Evolutionary conservation across 2,113 vertebrate genomes (phyloP).

Genomic region (Austrofundulus limnaeus): DNA sequence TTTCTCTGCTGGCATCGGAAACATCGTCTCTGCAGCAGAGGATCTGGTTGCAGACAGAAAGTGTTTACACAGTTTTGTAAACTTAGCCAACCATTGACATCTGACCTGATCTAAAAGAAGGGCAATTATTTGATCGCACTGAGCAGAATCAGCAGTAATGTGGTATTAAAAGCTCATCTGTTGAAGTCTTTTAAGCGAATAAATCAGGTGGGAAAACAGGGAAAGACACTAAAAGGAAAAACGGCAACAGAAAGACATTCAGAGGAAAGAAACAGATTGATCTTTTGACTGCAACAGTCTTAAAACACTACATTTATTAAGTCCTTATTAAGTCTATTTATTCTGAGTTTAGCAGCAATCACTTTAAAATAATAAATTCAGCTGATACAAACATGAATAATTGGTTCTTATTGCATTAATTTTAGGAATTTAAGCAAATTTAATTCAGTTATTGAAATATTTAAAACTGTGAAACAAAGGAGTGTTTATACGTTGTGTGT

Average conservation of each 20-base stretch:
- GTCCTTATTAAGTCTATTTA: too few species aligned
- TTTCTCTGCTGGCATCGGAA: background rate
- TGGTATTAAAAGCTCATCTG: background rate
- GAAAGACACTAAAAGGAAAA: background rate
- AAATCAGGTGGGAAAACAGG: background rate
- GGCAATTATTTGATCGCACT: background rate
- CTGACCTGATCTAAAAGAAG: background rate
- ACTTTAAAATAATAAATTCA: background rate
- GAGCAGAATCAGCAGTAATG: background rate
- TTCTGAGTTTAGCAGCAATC: background rate
- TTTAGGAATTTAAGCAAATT: too few species aligned
- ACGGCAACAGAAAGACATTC: background rate
- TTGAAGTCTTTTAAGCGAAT: background rate
- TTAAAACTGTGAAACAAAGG: too few species aligned
- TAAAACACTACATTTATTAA: too few species aligned
- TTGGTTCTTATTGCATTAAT: background rate
- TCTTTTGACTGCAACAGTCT: background rate
- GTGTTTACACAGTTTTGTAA: background rate
- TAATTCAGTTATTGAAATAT: too few species aligned
- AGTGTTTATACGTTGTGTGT: too few species aligned
- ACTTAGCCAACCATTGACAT: constrained; percentile 4
- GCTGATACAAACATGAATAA: background rate
- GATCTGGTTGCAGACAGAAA: background rate
- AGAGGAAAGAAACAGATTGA: background rate
- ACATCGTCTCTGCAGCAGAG: background rate